Conservation (phyloP, 2,113 vertebrate genomes). For the human (Homo sapiens) region DNA sequence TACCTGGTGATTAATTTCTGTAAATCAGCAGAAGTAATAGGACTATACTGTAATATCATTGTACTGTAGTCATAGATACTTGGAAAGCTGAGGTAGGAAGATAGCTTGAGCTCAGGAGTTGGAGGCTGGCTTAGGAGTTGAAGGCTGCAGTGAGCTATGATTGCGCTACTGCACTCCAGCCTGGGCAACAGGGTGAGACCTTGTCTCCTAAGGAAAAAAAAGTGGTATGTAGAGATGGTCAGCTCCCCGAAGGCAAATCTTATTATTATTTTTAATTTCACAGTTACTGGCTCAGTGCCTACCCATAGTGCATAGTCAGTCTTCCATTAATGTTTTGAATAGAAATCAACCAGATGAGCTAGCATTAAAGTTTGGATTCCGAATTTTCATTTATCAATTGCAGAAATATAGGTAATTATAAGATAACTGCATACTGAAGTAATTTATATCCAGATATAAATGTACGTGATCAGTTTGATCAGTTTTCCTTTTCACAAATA, state of each 20-base stretch:
- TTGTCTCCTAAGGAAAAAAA: background rate
- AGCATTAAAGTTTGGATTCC: background rate
- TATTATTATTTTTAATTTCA: background rate
- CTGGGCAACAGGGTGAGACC: background rate
- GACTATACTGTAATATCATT: background rate
- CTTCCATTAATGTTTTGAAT: background rate
- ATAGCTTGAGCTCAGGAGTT: background rate
- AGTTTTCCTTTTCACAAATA: background rate
- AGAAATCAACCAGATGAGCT: background rate
- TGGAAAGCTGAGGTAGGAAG: background rate
- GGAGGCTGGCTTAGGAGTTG: too few species aligned
- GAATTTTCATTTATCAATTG: conserved; percentile 20
- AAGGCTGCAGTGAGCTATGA: background rate
- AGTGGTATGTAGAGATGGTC: background rate
- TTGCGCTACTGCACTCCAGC: background rate
- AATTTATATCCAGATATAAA: background rate
- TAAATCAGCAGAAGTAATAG: background rate
- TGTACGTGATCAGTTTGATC: background rate
- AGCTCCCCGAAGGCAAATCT: background rate
- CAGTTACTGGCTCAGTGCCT: background rate
- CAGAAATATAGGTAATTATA: background rate
- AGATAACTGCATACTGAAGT: background rate
- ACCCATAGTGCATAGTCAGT: background rate
- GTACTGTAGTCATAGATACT: background rate
- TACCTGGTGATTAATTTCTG: conserved; percentile 9